These are phyloP conservation scores for Cosmopolites sordidus DNA, from an alignment of 2,888 invertebrate genomes.

Conservation along the genomic window DNA sequence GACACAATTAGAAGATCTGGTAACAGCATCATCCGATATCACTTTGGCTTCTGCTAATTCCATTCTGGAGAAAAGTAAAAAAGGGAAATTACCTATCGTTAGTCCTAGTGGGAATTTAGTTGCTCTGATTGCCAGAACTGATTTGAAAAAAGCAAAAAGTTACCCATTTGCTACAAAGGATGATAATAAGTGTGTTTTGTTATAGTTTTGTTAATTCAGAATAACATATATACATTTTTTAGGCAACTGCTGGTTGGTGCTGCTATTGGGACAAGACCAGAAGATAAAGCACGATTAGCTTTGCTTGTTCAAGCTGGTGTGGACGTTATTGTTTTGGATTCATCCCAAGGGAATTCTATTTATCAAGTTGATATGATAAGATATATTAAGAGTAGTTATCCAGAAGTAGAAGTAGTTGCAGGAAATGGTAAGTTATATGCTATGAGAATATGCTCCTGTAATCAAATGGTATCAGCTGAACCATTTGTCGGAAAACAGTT, in stretches of 20 bases:
- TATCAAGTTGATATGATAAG: conserved; percentile 96
- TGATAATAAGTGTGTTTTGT: conserved; percentile 63
- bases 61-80: conserved; percentile 94
- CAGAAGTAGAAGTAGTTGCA: conserved; percentile 86
- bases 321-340: conserved; percentile 94
- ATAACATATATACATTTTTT: neutral
- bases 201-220: neutral
- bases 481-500: no score
- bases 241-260: conserved; percentile 85
- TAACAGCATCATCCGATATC: conserved; percentile 86
- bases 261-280: conserved; percentile 84
- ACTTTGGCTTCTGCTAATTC: conserved; percentile 90
- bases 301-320: conserved; percentile 84
- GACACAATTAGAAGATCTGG: conserved; percentile 81
- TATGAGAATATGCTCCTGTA: no score
- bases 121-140: conserved; percentile 94
- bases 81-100: conserved; percentile 85
- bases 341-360: conserved; percentile 94
- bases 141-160: conserved; percentile 94
- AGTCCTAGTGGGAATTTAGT: conserved; percentile 84
- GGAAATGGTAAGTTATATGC: conserved; percentile 68
- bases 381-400: conserved; percentile 81
- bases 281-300: conserved; percentile 76
- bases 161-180: conserved; percentile 99
- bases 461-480: no score